Evolutionary conservation across 2,888 invertebrate genomes (phyloP).

Genomic region (Exephanes ischioxanthus): DNA sequence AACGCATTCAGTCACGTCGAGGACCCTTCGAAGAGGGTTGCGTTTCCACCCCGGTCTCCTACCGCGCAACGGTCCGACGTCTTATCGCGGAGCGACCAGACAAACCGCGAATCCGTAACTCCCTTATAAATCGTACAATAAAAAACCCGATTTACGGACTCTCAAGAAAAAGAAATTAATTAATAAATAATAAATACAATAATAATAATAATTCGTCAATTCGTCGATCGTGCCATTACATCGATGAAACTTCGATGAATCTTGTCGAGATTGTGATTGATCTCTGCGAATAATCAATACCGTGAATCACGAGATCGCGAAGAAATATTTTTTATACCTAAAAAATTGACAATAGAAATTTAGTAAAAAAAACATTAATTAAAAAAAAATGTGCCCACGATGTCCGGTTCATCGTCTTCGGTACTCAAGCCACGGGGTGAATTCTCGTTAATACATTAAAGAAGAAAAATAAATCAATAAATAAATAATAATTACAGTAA

Average conservation of each 20-base stretch:
- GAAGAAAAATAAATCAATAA: not conserved
- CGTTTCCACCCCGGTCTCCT: constrained; percentile 66
- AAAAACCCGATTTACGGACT: constrained; percentile 53
- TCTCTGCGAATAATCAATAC: not conserved
- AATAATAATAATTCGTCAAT: not conserved
- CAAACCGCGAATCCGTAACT: constrained; percentile 33
- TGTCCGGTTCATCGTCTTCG: constrained; percentile 72
- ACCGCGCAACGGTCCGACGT: constrained; percentile 44
- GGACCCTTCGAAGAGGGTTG: constrained; percentile 79
- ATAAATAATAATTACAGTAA: too few species aligned
- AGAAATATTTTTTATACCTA: too few species aligned
- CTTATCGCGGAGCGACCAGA: constrained; percentile 47
- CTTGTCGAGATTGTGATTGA: constrained; percentile 20
- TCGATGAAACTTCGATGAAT: not conserved
- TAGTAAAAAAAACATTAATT: not conserved
- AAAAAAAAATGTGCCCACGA: constrained; percentile 75
- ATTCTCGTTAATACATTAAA: constrained; percentile 32
- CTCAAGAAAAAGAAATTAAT: not conserved
- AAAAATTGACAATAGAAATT: not conserved
- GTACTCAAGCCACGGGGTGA: constrained; percentile 74
- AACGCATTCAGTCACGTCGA: constrained; percentile 80
- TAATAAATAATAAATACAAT: not conserved
- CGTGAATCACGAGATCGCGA: not conserved
- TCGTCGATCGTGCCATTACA: not conserved
- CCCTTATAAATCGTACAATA: constrained; percentile 40